A percentile compares a stretch with the other conserved stretches of the same genome.
phyloP scores from a whole-genome alignment of 2,113 vertebrate genomes.

The Oreochromis tanganicae region DNA sequence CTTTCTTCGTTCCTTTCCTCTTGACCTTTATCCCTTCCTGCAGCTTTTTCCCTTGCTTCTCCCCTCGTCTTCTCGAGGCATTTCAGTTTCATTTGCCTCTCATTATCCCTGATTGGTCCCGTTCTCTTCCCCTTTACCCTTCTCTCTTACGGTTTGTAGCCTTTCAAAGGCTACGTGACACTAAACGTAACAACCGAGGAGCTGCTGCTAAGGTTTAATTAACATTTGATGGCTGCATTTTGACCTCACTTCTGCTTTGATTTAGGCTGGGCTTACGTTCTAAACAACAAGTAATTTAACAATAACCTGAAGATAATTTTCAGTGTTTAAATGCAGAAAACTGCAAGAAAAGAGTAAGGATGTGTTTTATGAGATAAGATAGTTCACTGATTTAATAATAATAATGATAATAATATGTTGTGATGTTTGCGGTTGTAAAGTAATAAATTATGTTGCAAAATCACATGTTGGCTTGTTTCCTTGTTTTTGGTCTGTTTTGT shows the following conservation, averaged over 20 bases:
- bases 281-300: background rate
- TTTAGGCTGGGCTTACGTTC: background rate
- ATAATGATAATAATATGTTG: constrained; percentile 22
- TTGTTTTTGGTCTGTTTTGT: background rate
- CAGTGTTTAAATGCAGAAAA: background rate
- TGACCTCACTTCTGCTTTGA: background rate
- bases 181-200: constrained; percentile 2
- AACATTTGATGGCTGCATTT: background rate
- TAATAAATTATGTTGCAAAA: constrained; percentile 55
- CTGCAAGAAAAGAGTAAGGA: background rate
- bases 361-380: constrained; percentile 29
- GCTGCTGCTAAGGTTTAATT: background rate
- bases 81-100: background rate
- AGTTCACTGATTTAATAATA: constrained; percentile 3
- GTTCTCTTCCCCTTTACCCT: background rate
- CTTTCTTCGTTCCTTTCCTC: constrained; percentile 20
- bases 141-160: background rate
- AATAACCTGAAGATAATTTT: background rate
- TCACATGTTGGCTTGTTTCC: background rate
- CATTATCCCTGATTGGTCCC: background rate
- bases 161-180: background rate
- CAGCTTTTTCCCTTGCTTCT: background rate
- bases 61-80: background rate
- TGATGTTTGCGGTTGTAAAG: constrained; percentile 51
- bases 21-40: constrained; percentile 30